phyloP scores from a whole-genome alignment of 2,888 invertebrate species.

The Esperia sulphurella region DNA sequence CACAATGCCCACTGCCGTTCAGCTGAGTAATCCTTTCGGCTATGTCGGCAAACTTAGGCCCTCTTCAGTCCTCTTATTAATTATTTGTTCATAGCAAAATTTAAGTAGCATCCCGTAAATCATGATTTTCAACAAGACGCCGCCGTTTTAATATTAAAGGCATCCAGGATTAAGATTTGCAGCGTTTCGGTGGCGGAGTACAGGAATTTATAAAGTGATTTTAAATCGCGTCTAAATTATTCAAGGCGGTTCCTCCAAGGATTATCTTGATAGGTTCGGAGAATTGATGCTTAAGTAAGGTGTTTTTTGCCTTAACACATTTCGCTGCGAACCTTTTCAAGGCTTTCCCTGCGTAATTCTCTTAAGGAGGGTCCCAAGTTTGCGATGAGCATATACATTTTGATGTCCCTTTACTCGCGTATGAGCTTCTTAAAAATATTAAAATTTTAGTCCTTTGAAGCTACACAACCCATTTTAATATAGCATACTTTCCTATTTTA shows the following conservation, averaged over 20 bases:
- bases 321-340: slow-evolving; percentile 6
- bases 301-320: slow-evolving; percentile 9
- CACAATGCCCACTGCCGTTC: no score
- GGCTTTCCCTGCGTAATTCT: slow-evolving; percentile 4
- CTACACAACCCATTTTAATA: no score
- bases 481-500: no score
- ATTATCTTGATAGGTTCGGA: slow-evolving; percentile 35
- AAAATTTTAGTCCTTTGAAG: no score
- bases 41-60: no score
- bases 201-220: slow-evolving; percentile 43
- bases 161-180: slow-evolving; percentile 29
- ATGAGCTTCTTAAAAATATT: no score
- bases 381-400: background rate
- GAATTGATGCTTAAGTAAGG: slow-evolving; percentile 21
- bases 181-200: slow-evolving; percentile 24
- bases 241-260: slow-evolving; percentile 39
- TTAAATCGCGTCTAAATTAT: slow-evolving; percentile 49
- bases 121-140: background rate
- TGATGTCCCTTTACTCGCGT: background rate
- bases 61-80: no score
- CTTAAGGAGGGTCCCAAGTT: background rate
- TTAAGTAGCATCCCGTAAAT: background rate
- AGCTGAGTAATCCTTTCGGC: no score
- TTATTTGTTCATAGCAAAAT: background rate
- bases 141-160: slow-evolving; percentile 44